phyloP scores from a whole-genome alignment of 2,797 vertebrate genomes.

The Sus cebifrons region DNA sequence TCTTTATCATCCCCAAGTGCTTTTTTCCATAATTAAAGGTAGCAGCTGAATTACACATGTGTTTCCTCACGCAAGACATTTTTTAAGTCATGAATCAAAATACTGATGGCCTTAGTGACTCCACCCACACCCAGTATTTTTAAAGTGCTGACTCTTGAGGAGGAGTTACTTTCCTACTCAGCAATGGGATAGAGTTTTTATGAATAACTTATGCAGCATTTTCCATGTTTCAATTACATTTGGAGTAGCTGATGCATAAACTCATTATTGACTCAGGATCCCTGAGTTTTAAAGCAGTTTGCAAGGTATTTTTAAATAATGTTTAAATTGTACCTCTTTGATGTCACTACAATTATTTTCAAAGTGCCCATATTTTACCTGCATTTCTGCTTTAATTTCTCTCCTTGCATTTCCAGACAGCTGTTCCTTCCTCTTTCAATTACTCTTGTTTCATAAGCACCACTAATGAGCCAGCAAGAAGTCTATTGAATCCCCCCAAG shows the following conservation, averaged over 20 bases:
- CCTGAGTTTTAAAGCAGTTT: slow-evolving; percentile 68
- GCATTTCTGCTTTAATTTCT: slow-evolving; percentile 81
- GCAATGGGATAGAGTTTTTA: slow-evolving; percentile 47
- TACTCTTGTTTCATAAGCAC: slow-evolving; percentile 84
- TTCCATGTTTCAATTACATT: slow-evolving; percentile 59
- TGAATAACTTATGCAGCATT: slow-evolving; percentile 54
- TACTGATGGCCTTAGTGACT: not conserved
- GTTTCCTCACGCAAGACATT: not conserved
- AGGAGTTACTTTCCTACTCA: slow-evolving; percentile 20
- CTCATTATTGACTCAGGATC: slow-evolving; percentile 74
- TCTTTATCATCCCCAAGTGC: not conserved
- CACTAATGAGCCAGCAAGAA: slow-evolving; percentile 78
- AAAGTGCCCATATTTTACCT: slow-evolving; percentile 85
- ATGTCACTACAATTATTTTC: slow-evolving; percentile 81
- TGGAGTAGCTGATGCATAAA: slow-evolving; percentile 55
- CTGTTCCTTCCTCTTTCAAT: slow-evolving; percentile 82
- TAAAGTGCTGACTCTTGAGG: slow-evolving; percentile 53
- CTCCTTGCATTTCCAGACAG: slow-evolving; percentile 82
- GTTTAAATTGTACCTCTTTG: slow-evolving; percentile 83
- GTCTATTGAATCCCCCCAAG: slow-evolving; percentile 75
- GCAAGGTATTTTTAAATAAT: slow-evolving; percentile 83
- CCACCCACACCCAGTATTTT: not conserved
- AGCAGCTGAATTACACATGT: not conserved
- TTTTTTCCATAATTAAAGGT: not conserved
- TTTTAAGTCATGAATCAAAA: slow-evolving; percentile 17